These are phyloP conservation scores for Chaetoderma sp. DNA, from an alignment of 2,888 invertebrate genomes.

Conservation along the genomic window DNA sequence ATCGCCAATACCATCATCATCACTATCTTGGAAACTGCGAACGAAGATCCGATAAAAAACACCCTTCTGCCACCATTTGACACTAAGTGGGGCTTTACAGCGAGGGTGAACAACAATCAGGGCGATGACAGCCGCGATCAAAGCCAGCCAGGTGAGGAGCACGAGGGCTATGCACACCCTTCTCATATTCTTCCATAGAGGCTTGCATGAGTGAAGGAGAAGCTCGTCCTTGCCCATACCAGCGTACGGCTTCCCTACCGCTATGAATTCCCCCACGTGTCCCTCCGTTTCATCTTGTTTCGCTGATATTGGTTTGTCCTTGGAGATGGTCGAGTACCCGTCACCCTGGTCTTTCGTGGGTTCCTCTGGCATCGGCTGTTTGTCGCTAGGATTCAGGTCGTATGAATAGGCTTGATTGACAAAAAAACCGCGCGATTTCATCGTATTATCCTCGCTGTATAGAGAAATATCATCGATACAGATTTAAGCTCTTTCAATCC, in stretches of 20 bases:
- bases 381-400: no score
- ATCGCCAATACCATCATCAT: constrained; percentile 64
- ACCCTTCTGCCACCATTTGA: constrained; percentile 62
- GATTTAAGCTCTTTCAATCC: no score
- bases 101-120: constrained; percentile 59
- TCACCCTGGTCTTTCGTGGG: no score
- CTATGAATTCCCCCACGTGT: background rate
- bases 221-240: constrained; percentile 68
- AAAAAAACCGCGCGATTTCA: no score
- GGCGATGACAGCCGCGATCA: constrained; percentile 61
- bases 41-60: constrained; percentile 60
- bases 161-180: constrained; percentile 52
- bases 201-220: constrained; percentile 54
- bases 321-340: no score
- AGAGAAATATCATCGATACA: no score
- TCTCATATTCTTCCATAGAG: constrained; percentile 61
- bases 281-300: background rate
- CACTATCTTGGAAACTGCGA: constrained; percentile 61
- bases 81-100: constrained; percentile 41
- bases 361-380: no score
- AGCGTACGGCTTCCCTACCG: constrained; percentile 41
- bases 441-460: no score
- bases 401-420: no score
- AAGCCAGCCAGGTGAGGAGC: constrained; percentile 57
- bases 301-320: no score